phyloP scores from a whole-genome alignment of 1,140 invertebrate species.

The Cydia splendana region DNA sequence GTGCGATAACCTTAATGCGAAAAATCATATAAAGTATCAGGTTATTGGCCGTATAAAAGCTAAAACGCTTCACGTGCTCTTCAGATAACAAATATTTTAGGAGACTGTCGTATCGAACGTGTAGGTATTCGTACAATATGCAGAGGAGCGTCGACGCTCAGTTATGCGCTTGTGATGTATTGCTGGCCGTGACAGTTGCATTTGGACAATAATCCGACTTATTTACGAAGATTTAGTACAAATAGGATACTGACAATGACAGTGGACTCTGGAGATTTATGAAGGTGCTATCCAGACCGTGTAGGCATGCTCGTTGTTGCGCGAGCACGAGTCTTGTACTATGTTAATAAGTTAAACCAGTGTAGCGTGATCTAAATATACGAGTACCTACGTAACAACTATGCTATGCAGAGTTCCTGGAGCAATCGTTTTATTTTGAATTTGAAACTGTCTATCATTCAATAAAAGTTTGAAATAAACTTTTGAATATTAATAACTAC shows the following conservation, averaged over 20 bases:
- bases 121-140: neutral
- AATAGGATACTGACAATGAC: constrained; percentile 41
- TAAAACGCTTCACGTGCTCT: constrained; percentile 15
- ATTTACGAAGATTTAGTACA: constrained; percentile 43
- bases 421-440: no score
- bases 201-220: constrained; percentile 39
- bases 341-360: neutral
- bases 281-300: constrained; percentile 36
- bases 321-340: neutral
- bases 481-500: no score
- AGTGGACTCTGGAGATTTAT: constrained; percentile 44
- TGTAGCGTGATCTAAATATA: neutral
- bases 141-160: neutral
- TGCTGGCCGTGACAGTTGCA: constrained; percentile 15
- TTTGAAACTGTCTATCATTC: no score
- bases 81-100: constrained; percentile 24
- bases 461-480: no score
- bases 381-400: no score
- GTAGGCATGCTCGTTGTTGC: neutral
- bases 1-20: neutral
- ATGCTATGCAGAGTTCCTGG: no score
- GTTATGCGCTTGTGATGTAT: constrained; percentile 5
- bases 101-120: neutral
- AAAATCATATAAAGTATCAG: constrained; percentile 18
- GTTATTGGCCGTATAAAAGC: constrained; percentile 29